Conservation (phyloP, 2,113 vertebrate species). For the Seriola dumerili region DNA sequence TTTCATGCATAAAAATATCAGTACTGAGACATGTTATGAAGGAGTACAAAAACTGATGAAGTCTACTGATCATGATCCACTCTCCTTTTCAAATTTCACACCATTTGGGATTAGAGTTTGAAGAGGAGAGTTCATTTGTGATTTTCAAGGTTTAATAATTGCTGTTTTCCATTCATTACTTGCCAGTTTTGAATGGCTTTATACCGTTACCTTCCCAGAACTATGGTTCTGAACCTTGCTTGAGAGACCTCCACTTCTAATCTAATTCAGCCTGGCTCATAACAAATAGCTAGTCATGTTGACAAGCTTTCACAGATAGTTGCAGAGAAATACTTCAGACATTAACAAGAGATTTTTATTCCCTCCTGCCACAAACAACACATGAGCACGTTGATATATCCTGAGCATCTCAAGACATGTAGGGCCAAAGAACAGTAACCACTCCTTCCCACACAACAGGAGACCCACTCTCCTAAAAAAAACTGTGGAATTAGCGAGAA, state of each 20-base stretch:
- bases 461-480: background rate
- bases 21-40: background rate
- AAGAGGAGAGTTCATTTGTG: too few relatives aligned
- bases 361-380: background rate
- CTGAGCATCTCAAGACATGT: background rate
- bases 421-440: background rate
- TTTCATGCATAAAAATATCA: background rate
- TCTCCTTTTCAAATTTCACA: background rate
- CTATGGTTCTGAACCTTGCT: background rate
- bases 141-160: background rate
- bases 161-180: background rate
- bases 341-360: background rate
- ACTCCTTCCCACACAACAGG: background rate
- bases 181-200: background rate
- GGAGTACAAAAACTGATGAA: too few relatives aligned
- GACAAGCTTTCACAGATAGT: background rate
- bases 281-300: background rate
- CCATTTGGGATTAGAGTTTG: background rate
- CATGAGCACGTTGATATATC: background rate
- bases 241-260: background rate
- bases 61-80: background rate
- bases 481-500: too few relatives aligned
- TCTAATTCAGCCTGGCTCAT: background rate
- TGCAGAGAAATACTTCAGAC: background rate
- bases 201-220: background rate